Conservation (phyloP, 2,797 vertebrate genomes). For the Falco peregrinus region DNA sequence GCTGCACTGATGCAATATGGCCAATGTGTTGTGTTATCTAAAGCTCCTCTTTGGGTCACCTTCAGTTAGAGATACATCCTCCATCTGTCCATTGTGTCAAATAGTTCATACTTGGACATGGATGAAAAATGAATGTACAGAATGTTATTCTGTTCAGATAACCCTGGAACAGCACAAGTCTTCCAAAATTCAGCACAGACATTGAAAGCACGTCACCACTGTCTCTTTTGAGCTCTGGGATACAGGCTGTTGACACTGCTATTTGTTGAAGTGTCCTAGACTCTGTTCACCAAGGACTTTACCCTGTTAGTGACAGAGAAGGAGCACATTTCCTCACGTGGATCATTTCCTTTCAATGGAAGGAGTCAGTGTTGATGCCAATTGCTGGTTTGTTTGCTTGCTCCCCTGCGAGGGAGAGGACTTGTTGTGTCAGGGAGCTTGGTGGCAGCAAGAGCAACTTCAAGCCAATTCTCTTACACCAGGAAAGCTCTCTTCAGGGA, state of each 20-base stretch:
- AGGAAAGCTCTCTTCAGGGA: neutral
- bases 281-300: neutral
- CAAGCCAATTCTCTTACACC: neutral
- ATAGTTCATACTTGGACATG: neutral
- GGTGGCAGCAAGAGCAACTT: neutral
- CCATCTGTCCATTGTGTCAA: neutral
- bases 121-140: neutral
- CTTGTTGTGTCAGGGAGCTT: neutral
- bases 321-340: neutral
- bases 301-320: neutral
- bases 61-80: neutral
- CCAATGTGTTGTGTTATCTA: fast-evolving
- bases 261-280: neutral
- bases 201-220: neutral
- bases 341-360: neutral
- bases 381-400: neutral
- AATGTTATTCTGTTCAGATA: neutral
- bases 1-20: neutral
- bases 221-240: neutral
- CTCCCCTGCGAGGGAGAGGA: neutral
- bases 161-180: neutral
- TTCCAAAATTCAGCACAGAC: neutral
- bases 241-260: neutral
- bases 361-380: neutral
- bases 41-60: neutral